These are phyloP conservation scores for Drosophila tanythrix DNA, from an alignment of 2,888 invertebrate species.

Conservation along the genomic window DNA sequence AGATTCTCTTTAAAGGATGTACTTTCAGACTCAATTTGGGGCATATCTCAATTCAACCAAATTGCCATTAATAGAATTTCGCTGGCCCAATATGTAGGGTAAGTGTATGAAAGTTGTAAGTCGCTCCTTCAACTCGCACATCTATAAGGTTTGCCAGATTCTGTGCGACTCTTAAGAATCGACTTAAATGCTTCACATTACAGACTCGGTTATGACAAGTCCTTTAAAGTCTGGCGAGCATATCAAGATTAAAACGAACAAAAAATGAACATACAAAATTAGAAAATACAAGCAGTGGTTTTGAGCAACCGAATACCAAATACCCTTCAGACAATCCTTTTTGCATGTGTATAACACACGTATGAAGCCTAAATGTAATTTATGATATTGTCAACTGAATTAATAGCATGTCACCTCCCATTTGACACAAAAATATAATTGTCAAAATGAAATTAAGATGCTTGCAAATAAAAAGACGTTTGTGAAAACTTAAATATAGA, in stretches of 20 bases:
- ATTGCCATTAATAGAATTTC: constrained; percentile 55
- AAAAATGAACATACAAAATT: background rate
- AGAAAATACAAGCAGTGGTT: background rate
- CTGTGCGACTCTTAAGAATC: constrained; percentile 29
- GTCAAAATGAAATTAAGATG: background rate
- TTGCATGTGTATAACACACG: background rate
- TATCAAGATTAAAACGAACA: constrained; percentile 22
- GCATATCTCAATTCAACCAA: constrained; percentile 37
- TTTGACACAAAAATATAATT: background rate
- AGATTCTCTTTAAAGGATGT: constrained; percentile 40
- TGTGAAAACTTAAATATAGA: background rate
- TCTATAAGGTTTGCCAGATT: constrained; percentile 18
- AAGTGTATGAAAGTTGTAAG: constrained; percentile 8
- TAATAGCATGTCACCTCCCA: background rate
- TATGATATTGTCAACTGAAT: background rate
- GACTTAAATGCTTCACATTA: constrained; percentile 50
- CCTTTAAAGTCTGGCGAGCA: constrained; percentile 22
- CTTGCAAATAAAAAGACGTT: background rate
- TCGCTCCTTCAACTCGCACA: constrained; percentile 7
- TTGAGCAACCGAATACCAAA: background rate
- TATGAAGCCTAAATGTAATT: background rate
- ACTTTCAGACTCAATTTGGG: constrained; percentile 43
- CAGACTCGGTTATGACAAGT: constrained; percentile 27
- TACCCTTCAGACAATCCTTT: constrained; percentile 4
- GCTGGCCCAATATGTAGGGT: background rate